Evolutionary conservation across 2,113 vertebrate species (phyloP), one percentile per base, ranked within the genome.

Genomic region (Planiliza haematocheilus): DNA sequence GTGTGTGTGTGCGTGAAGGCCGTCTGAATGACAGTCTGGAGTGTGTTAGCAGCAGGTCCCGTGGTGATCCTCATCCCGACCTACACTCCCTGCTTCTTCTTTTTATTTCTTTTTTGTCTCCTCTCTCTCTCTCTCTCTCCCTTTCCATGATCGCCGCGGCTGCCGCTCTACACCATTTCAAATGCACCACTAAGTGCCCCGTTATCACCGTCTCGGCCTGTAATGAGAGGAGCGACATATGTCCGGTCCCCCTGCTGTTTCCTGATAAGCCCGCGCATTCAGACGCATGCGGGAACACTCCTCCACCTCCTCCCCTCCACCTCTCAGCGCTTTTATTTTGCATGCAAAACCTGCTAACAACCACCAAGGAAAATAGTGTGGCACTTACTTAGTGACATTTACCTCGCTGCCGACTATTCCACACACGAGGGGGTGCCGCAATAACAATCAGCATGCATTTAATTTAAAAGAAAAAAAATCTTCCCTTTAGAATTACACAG

Each of bases 361-460:
- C 82, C 76, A 37, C 39, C 45, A 1, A 73, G 78, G 78, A 85
- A 76, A 89, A 82, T 65, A 73, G 75, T 50, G 78, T 17, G 42
- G 64, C 83, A 88, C 82, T 81, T 85, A 82, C 80, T 88, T 79
- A 81, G 83, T 91, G 88, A 88, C 87, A 90, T 91, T 90, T 89
- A 91, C 86, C 82, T 86, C 56, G 16, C 74, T 57, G 70, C 72
- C 13, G 62, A 84, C 75, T 71, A 59, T 70, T 88, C 82, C 65
- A 48, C 58, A 58, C 42, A 16, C 24, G 62, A 55, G 55, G 52
- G 79, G 74, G 41, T 43, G 80, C 48, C 1, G 65, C 72, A 82
- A 87, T 83, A 86, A 91, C 87, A 91, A 90, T 90, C 84, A 87
- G 83, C 79, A 82, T 82, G 84, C 84, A 88, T 87, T 87, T 87